These are phyloP conservation scores for Anaspis maculata DNA, from an alignment of 2,888 invertebrate species.

Conservation along the genomic window DNA sequence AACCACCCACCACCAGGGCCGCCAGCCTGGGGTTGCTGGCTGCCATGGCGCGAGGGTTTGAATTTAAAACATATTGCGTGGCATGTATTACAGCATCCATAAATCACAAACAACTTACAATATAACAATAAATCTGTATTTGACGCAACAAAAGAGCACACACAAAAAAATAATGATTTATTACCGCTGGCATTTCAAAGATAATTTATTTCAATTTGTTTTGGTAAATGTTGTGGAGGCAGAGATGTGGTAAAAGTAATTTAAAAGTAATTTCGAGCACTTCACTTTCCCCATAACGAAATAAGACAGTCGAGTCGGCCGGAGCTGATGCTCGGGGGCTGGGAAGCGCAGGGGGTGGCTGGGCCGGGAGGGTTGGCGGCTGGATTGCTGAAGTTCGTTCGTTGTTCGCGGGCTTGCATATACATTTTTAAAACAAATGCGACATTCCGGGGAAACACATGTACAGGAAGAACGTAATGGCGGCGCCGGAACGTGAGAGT, in stretches of 20 bases:
- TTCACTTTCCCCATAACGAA: slow-evolving; percentile 19
- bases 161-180: slow-evolving; percentile 18
- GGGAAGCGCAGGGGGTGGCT: too few species aligned
- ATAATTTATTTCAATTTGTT: slow-evolving; percentile 25
- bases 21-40: too few species aligned
- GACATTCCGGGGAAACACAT: slow-evolving; percentile 30
- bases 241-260: slow-evolving; percentile 23
- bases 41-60: too few species aligned
- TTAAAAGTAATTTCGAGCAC: slow-evolving; percentile 25
- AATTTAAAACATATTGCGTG: slow-evolving; percentile 10
- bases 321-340: too few species aligned
- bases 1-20: too few species aligned
- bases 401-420: slow-evolving; percentile 19
- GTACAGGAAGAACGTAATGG: slow-evolving; percentile 28
- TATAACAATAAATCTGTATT: slow-evolving; percentile 16
- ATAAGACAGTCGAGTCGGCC: slow-evolving; percentile 7
- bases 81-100: slow-evolving; percentile 10
- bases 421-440: slow-evolving; percentile 33
- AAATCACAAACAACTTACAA: slow-evolving; percentile 17
- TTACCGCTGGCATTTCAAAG: slow-evolving; percentile 18
- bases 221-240: slow-evolving; percentile 15
- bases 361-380: too few species aligned
- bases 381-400: too few species aligned
- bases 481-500: slow-evolving; percentile 29
- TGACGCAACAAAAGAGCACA: slow-evolving; percentile 15